Conservation (phyloP, 2,888 invertebrate species). For the Calameuta pallipes region DNA sequence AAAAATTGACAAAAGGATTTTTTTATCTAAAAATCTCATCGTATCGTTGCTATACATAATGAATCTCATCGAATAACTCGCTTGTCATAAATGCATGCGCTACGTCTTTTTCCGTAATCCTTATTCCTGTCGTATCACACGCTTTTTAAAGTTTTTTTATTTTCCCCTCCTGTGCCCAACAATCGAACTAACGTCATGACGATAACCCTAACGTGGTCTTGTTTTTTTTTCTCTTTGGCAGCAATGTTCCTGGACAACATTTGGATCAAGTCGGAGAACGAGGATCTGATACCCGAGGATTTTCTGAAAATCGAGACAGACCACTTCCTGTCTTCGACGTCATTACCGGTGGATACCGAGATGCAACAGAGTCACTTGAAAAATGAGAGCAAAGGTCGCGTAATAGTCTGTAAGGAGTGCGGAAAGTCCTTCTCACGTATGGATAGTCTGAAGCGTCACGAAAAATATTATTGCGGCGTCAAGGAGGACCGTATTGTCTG, state of each 20-base stretch:
- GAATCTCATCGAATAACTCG: too few species aligned
- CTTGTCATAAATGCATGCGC: too few species aligned
- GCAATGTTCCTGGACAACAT: slow-evolving; percentile 29
- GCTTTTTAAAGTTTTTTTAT: too few species aligned
- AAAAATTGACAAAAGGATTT: too few species aligned
- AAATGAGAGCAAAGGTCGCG: slow-evolving; percentile 25
- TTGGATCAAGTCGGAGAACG: slow-evolving; percentile 29
- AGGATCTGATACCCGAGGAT: slow-evolving; percentile 29
- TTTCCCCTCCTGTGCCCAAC: too few species aligned
- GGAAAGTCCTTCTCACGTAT: slow-evolving; percentile 50
- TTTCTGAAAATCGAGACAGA: slow-evolving; percentile 33
- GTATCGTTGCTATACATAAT: too few species aligned
- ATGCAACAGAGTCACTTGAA: slow-evolving; percentile 15
- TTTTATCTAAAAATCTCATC: too few species aligned
- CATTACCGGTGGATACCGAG: neutral
- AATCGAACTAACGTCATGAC: neutral
- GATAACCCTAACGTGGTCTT: neutral
- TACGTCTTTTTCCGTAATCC: too few species aligned
- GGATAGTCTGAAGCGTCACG: slow-evolving; percentile 54
- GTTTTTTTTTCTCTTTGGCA: slow-evolving; percentile 17
- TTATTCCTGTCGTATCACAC: too few species aligned
- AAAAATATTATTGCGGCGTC: slow-evolving; percentile 51
- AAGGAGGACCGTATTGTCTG: slow-evolving; percentile 28
- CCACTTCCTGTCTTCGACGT: slow-evolving; percentile 10
- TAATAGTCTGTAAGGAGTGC: slow-evolving; percentile 33